These are phyloP conservation scores for Liopterus haemorrhoidalis DNA, from an alignment of 2,888 invertebrate species.

Conservation along the genomic window DNA sequence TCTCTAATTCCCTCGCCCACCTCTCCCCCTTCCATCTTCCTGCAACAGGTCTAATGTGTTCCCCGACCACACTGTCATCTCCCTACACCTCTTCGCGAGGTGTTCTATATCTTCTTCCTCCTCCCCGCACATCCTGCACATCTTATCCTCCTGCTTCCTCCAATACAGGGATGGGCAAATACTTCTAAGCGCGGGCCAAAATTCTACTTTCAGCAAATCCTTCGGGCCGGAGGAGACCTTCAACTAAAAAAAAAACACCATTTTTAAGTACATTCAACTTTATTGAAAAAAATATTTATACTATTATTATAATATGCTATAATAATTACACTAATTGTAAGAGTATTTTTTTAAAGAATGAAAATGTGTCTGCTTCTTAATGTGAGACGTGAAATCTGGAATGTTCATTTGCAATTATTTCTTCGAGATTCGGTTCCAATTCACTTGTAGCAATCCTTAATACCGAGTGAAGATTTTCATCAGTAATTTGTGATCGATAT, in stretches of 20 bases:
- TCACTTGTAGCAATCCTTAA: conserved; percentile 21
- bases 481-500: conserved; percentile 19
- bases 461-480: conserved; percentile 20
- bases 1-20: no score
- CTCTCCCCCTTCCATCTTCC: no score
- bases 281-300: conserved; percentile 2
- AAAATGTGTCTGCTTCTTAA: conserved; percentile 10
- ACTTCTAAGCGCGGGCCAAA: conserved; percentile 5
- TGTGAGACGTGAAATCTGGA: conserved; percentile 18
- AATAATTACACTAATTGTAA: conserved; percentile 13
- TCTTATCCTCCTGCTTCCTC: no score
- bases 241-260: no score
- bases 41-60: no score
- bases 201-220: conserved; percentile 4
- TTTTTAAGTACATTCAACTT: background rate
- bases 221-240: conserved; percentile 7
- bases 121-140: no score
- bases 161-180: conserved; percentile 7
- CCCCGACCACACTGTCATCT: no score
- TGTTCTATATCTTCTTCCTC: no score
- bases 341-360: conserved; percentile 10
- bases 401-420: conserved; percentile 18
- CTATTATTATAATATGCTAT: conserved; percentile 10
- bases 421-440: conserved; percentile 18
- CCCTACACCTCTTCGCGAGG: no score